phyloP scores from a whole-genome alignment of 2,113 vertebrate genomes.

The Hystrix cristata region DNA sequence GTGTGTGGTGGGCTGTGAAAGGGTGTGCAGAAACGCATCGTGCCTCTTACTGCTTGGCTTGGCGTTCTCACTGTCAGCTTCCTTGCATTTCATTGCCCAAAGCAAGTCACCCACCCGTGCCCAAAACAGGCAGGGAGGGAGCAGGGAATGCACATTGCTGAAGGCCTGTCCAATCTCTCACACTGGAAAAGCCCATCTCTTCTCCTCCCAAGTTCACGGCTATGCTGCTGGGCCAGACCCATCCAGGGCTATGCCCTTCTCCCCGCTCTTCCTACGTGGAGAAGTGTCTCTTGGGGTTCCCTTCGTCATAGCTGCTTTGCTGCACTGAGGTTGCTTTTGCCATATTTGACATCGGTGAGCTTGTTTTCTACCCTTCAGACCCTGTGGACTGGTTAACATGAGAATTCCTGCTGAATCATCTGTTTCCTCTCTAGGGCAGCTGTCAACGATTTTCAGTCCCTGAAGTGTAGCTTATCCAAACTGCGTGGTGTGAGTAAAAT shows the following conservation, averaged over 20 bases:
- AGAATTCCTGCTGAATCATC: background rate
- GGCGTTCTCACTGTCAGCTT: background rate
- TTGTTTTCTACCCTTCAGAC: background rate
- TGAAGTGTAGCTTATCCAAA: background rate
- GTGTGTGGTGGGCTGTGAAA: background rate
- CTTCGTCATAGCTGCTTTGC: too few species aligned
- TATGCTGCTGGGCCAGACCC: background rate
- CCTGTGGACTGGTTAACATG: background rate
- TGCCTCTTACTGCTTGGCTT: background rate
- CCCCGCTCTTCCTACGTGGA: background rate
- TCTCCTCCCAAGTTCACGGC: background rate
- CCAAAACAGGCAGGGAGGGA: fast-evolving
- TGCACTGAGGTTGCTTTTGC: background rate
- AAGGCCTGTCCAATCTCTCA: fast-evolving
- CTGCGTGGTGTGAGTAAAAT: background rate
- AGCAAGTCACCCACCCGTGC: background rate
- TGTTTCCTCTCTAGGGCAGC: background rate
- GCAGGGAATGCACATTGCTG: too few species aligned
- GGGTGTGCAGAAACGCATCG: background rate
- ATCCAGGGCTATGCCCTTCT: too few species aligned
- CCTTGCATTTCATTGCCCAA: background rate
- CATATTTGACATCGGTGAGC: background rate
- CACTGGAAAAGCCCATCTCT: background rate
- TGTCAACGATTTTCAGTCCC: background rate
- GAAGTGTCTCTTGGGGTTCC: background rate